These are phyloP conservation scores for Neogale vison DNA, from an alignment of 2,113 vertebrate genomes.

Conservation along the genomic window DNA sequence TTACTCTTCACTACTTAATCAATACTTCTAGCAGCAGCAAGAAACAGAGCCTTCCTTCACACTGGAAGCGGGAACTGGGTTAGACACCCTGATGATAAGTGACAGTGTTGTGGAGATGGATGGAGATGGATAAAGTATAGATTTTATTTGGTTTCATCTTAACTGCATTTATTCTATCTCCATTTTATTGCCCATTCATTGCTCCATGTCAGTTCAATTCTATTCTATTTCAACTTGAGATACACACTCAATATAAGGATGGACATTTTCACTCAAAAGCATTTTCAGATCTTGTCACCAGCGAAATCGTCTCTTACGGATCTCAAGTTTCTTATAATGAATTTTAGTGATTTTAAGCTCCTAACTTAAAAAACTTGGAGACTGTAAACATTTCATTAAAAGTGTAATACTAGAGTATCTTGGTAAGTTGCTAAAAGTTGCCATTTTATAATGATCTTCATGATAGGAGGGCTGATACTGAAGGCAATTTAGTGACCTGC, in stretches of 20 bases:
- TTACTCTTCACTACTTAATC: slow-evolving; percentile 36
- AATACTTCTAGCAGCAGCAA: neutral
- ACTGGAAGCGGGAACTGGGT: slow-evolving; percentile 6
- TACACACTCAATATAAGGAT: slow-evolving; percentile 23
- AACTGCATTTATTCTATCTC: slow-evolving; percentile 43
- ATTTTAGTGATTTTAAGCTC: slow-evolving; percentile 23
- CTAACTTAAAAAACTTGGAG: neutral
- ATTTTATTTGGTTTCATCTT: slow-evolving; percentile 65
- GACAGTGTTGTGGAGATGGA: neutral
- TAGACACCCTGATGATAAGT: slow-evolving; percentile 18
- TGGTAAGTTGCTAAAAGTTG: neutral
- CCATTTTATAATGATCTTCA: neutral
- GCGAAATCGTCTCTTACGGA: neutral
- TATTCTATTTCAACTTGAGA: slow-evolving; percentile 62
- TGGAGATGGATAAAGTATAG: slow-evolving; percentile 19
- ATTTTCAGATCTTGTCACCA: slow-evolving; percentile 57
- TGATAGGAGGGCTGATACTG: neutral
- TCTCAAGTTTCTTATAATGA: neutral
- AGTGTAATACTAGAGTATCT: neutral
- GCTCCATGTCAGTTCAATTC: slow-evolving; percentile 47
- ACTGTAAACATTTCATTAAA: slow-evolving; percentile 25
- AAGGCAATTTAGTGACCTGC: slow-evolving; percentile 12
- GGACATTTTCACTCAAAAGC: slow-evolving; percentile 53
- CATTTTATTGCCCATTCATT: slow-evolving; percentile 63
- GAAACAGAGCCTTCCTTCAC: neutral